Percentiles rank a stretch among this genome's conserved stretches.
Evolutionary conservation across 2,113 vertebrate genomes (phyloP).

Genomic region (Physeter macrocephalus): DNA sequence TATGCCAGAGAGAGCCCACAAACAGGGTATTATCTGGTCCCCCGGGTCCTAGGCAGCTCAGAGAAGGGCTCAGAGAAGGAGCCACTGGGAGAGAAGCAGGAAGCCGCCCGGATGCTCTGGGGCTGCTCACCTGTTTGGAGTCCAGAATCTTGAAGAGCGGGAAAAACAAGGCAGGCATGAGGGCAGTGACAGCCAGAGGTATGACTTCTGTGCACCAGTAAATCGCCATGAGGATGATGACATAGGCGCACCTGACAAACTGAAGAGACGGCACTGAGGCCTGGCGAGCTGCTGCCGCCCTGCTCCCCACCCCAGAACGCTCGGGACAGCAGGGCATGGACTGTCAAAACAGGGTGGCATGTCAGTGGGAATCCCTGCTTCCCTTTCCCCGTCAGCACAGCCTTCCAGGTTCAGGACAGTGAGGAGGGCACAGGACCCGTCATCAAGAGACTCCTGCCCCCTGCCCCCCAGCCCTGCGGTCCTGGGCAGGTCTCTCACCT

Average conservation of each 20-base stretch:
- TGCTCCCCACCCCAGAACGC: neutral
- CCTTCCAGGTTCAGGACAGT: neutral
- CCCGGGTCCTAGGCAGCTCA: neutral
- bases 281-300: accelerated
- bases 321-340: neutral
- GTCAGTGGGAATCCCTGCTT: too few species aligned
- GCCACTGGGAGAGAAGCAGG: neutral
- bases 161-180: conserved; percentile 92
- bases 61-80: neutral
- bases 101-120: neutral
- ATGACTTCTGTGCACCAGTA: conserved; percentile 98
- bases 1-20: neutral
- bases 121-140: conserved; percentile 87
- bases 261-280: conserved; percentile 70
- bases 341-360: too few species aligned
- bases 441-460: neutral
- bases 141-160: conserved; percentile 92
- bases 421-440: too few species aligned
- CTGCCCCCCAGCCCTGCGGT: neutral
- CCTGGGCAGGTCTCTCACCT: neutral
- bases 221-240: conserved; percentile 93
- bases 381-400: neutral
- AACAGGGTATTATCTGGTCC: neutral
- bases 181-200: conserved; percentile 90
- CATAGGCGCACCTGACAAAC: conserved; percentile 91